A percentile compares a stretch with the other conserved stretches of the same genome.
Conservation (phyloP, 1,140 invertebrate species). For the Oscheius sp. region DNA sequence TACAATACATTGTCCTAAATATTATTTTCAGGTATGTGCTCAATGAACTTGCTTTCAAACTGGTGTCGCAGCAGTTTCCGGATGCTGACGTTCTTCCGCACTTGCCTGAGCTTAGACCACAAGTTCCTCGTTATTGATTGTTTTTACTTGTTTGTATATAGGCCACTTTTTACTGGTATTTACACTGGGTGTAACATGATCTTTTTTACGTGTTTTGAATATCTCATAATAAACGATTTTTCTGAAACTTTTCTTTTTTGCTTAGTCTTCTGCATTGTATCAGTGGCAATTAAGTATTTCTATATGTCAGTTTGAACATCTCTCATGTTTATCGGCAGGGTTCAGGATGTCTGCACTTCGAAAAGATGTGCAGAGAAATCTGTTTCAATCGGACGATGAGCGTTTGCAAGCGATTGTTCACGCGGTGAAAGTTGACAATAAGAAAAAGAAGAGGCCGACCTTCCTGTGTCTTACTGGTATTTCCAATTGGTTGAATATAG, state of each 20-base stretch:
- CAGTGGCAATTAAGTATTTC: background rate
- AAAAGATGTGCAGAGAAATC: slow-evolving; percentile 52
- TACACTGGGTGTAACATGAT: too few relatives aligned
- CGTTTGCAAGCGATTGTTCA: slow-evolving; percentile 61
- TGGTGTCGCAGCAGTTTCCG: slow-evolving; percentile 33
- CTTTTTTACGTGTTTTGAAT: too few relatives aligned
- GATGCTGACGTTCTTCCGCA: background rate
- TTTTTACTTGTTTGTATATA: too few relatives aligned
- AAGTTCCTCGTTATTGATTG: too few relatives aligned
- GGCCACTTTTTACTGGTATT: too few relatives aligned
- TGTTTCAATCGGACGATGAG: slow-evolving; percentile 61
- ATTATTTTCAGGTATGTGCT: slow-evolving; percentile 28
- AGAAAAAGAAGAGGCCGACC: slow-evolving; percentile 43
- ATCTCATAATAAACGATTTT: too few relatives aligned
- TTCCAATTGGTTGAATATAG: background rate
- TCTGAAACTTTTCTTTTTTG: background rate
- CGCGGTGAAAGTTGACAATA: slow-evolving; percentile 62
- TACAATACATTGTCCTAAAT: too few relatives aligned
- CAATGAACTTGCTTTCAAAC: slow-evolving; percentile 41
- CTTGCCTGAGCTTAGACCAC: slow-evolving; percentile 33
- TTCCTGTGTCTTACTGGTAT: slow-evolving; percentile 63
- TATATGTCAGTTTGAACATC: background rate
- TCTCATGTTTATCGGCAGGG: background rate
- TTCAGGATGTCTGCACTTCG: slow-evolving; percentile 23
- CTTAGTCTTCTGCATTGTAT: background rate